Evolutionary conservation across 2,113 vertebrate species (phyloP).

Genomic region (Agelaius phoeniceus): DNA sequence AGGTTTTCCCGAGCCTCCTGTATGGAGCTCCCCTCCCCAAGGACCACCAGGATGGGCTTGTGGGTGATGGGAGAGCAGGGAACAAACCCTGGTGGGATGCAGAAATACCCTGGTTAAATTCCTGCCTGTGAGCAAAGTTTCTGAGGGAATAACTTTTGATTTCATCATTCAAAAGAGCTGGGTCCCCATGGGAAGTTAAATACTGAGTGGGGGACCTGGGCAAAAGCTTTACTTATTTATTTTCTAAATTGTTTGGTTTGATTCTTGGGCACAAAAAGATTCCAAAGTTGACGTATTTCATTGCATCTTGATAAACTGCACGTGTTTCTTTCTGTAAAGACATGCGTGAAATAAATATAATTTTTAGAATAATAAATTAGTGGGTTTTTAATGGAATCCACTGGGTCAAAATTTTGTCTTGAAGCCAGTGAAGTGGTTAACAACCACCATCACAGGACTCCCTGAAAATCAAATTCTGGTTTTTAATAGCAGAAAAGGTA

Average conservation of each 20-base stretch:
- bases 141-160: background rate
- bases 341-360: background rate
- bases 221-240: background rate
- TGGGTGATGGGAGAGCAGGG: background rate
- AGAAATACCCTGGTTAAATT: background rate
- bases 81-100: background rate
- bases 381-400: background rate
- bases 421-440: background rate
- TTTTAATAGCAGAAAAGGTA: background rate
- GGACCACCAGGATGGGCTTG: background rate
- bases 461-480: background rate
- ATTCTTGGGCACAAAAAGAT: background rate
- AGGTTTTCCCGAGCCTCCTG: fast-evolving
- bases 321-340: fast-evolving
- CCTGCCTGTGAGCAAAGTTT: background rate
- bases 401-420: background rate
- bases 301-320: fast-evolving
- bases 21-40: fast-evolving
- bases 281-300: fast-evolving
- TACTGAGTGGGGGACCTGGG: background rate
- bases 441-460: fast-evolving
- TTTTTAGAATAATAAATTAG: background rate
- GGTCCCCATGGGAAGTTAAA: background rate
- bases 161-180: background rate
- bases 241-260: background rate